Conservation (phyloP, 2,113 vertebrate genomes). For the Malurus alboscapulatus region DNA sequence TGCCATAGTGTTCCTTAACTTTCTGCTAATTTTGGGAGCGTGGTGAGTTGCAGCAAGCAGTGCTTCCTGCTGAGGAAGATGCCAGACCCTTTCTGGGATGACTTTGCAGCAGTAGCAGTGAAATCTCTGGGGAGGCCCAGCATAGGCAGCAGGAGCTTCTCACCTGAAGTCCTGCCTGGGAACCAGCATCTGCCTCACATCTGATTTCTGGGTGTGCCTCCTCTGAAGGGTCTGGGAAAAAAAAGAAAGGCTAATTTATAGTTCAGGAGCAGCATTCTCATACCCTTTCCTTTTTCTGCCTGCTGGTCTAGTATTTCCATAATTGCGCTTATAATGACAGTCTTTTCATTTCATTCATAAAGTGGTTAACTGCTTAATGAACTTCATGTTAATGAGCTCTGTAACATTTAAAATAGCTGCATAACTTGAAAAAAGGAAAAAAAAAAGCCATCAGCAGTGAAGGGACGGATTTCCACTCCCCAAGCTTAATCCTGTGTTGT, state of each 20-base stretch:
- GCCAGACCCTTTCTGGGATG: not conserved
- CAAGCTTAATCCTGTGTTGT: not conserved
- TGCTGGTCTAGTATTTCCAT: conserved; percentile 44
- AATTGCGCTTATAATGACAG: not conserved
- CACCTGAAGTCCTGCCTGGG: not conserved
- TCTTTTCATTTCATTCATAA: conserved; percentile 32
- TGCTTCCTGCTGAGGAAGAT: not conserved
- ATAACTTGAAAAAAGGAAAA: not conserved
- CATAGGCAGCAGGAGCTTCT: not conserved
- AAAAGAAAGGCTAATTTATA: not conserved
- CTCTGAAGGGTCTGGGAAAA: not conserved
- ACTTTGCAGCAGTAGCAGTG: not conserved
- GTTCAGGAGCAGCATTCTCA: not conserved
- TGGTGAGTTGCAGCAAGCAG: not conserved
- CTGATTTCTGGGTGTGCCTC: not conserved
- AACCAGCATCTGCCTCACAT: not conserved
- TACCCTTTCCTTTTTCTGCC: conserved; percentile 13
- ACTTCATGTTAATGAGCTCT: conserved; percentile 13
- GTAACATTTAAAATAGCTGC: conserved; percentile 31
- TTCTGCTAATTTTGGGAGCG: not conserved
- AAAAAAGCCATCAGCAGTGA: not conserved
- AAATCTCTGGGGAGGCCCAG: not conserved
- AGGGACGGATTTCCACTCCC: not conserved
- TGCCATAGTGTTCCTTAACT: not conserved
- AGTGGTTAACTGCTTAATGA: conserved; percentile 38